Conservation (phyloP, 2,797 vertebrate genomes). For the Nannoperca obscura region DNA sequence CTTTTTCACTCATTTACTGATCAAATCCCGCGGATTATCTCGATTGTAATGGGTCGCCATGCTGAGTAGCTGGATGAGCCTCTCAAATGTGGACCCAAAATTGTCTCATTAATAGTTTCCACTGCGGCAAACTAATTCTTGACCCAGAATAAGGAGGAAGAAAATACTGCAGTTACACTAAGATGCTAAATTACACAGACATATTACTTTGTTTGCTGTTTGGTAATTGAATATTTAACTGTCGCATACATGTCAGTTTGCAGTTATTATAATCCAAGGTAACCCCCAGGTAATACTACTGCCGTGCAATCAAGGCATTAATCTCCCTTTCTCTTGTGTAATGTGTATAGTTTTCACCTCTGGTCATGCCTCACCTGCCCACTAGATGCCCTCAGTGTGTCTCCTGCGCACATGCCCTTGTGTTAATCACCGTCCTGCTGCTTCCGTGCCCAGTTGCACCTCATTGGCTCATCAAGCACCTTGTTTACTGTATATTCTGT, state of each 20-base stretch:
- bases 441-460: conserved; percentile 20
- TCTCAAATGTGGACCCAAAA: conserved; percentile 29
- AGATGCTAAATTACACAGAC: not conserved
- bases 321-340: conserved; percentile 5
- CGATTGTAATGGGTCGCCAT: conserved; percentile 34
- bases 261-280: conserved; percentile 1
- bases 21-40: conserved; percentile 61
- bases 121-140: conserved; percentile 17
- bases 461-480: conserved; percentile 36
- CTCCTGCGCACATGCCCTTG: conserved; percentile 23
- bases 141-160: not conserved
- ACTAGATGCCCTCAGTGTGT: conserved; percentile 32
- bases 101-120: conserved; percentile 45
- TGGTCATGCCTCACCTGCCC: conserved; percentile 48
- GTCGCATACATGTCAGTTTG: not conserved
- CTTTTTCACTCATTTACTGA: conserved; percentile 54
- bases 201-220: not conserved
- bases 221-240: not conserved
- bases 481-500: conserved; percentile 33
- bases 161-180: not conserved
- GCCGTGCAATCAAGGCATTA: conserved; percentile 1
- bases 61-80: conserved; percentile 46
- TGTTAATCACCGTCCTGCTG: conserved; percentile 4
- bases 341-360: conserved; percentile 5
- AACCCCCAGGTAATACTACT: not conserved